These are phyloP conservation scores for Sepiola atlantica DNA, from an alignment of 2,888 invertebrate genomes.

Conservation along the genomic window DNA sequence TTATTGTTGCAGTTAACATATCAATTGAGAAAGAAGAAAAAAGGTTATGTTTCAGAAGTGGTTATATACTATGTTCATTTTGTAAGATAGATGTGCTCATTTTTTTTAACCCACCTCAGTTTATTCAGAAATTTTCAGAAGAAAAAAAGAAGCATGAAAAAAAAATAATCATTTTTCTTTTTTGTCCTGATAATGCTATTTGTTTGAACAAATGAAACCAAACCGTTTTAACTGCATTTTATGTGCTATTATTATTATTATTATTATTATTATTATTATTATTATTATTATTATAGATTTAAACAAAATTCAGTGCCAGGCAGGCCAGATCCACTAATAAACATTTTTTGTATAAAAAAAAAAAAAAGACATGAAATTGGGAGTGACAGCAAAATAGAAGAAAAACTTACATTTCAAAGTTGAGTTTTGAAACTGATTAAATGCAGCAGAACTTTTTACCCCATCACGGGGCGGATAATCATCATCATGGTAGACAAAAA, in stretches of 20 bases:
- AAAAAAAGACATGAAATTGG: constrained; percentile 33
- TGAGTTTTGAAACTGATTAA: constrained; percentile 36
- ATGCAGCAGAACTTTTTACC: constrained; percentile 38
- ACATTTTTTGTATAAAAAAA: not conserved
- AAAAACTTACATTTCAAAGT: constrained; percentile 35
- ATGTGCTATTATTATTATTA: not conserved
- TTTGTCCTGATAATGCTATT: constrained; percentile 45
- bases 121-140: not conserved
- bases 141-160: not conserved
- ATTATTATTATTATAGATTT: not conserved
- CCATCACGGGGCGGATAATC: not conserved
- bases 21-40: constrained; percentile 16
- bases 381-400: not conserved
- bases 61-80: constrained; percentile 32
- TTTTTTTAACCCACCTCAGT: constrained; percentile 44
- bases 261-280: not conserved
- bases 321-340: constrained; percentile 37
- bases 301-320: constrained; percentile 11
- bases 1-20: constrained; percentile 47
- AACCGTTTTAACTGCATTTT: constrained; percentile 36
- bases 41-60: constrained; percentile 40
- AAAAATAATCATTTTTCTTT: constrained; percentile 23
- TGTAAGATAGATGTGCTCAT: constrained; percentile 46
- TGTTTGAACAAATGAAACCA: constrained; percentile 38
- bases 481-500: constrained; percentile 42